A percentile compares a stretch with the other conserved stretches of the same genome.
phyloP scores from a whole-genome alignment of 2,888 invertebrate species.

The Pristionchus fissidentatus region DNA sequence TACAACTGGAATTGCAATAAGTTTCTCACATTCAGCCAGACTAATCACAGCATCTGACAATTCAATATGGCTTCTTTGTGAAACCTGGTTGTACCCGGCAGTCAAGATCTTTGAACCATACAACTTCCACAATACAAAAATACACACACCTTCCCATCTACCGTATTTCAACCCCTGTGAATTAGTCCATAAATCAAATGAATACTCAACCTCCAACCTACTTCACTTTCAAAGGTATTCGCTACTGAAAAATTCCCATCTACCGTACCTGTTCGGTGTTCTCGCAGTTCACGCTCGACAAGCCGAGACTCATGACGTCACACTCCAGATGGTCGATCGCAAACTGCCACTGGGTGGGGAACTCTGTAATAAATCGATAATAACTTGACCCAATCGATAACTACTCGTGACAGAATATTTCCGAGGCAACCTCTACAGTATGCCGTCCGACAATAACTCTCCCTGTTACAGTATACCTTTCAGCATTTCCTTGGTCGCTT shows the following conservation, averaged over 20 bases:
- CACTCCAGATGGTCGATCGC: constrained; percentile 13
- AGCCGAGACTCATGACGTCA: background rate
- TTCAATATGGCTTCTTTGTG: too few relatives aligned
- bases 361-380: background rate
- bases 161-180: too few relatives aligned
- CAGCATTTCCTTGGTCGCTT: background rate
- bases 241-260: too few relatives aligned
- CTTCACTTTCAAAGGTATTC: too few relatives aligned
- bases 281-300: background rate
- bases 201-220: too few relatives aligned
- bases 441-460: background rate
- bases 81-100: too few relatives aligned
- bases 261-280: constrained; percentile 2
- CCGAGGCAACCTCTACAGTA: background rate
- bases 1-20: background rate
- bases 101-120: too few relatives aligned
- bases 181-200: too few relatives aligned
- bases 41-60: background rate
- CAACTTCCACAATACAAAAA: too few relatives aligned
- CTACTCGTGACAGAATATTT: too few relatives aligned
- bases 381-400: background rate
- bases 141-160: too few relatives aligned
- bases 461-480: background rate
- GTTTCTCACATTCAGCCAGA: background rate
- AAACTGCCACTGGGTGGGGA: background rate